Evolutionary conservation across 2,888 invertebrate species (phyloP), one percentile per base, ranked within the genome.

Genomic region (Drosophila engyochracea): DNA sequence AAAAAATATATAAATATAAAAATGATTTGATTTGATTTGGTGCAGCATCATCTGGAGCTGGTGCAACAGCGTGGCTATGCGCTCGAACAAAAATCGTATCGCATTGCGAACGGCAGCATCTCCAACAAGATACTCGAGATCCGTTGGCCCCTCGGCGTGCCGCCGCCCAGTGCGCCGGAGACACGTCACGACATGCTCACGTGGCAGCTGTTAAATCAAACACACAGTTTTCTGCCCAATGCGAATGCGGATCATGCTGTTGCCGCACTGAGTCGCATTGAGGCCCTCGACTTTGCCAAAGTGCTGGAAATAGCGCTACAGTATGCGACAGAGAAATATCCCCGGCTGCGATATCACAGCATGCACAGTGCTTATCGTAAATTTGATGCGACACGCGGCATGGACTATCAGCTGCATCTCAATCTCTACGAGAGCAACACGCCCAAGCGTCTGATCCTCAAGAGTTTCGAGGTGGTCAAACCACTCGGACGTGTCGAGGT

Each of bases 401-500:
- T 97, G 95, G 97, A 97, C 92, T 98, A 98, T 92, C 95, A 96
- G 62, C 91, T 98, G 22, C 97, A 98, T 92, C 91, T 96, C n/a
- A 94, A 94, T 65, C 95, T 96, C 83, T 89, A 93, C 31, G 94
- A 95, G 82, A 71, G 70, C 4, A 28, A 81, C 90, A 33, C 30
- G 9, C 51, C 75, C 9, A 60, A 71, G 12, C 87, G 73, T 4
- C 33, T 81, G 85, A 77, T 94, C 7, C 93, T 94, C 6, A 96
- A 96, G 91, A 94, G 97, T 88, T 95, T 98, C 81, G 96, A 98
- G 94, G 95, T 97, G 49, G 96, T 96, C 62, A 97, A 98, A 79
- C 96, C 97, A 19, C 94, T 99, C 66, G 98, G 98, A 22, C 96
- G 96, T 70, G 97, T 98, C 12, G 98, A 99, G 92, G 96, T 99